Evolutionary conservation across 2,113 vertebrate species (phyloP), one percentile per base, ranked within the genome.

Genomic region (Furnarius figulus): DNA sequence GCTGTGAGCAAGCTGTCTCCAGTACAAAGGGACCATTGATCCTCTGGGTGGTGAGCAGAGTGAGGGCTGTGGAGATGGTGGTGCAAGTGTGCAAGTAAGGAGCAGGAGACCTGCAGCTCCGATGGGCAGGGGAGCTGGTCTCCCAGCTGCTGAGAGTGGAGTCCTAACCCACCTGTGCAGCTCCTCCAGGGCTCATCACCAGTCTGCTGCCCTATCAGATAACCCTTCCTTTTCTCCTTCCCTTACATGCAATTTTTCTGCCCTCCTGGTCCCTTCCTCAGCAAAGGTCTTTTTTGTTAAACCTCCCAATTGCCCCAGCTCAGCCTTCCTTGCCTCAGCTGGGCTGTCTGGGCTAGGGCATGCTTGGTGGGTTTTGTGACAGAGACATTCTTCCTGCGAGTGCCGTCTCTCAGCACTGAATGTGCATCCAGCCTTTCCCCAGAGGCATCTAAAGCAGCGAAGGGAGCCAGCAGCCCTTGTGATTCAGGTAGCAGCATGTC

Each of bases 1-100:
- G 92, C 90, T 58, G 44, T 93, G 90, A 89, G 71, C 76, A 90
- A 88, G 62, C 83, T 87, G 82, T 66, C 92, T 95, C 95, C 53
- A 79, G 49, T 47, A 61, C 85, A 76, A 91, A 87, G 72, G 96
- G 90, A 66, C 95, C 95, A 73, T 71, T 97, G 85, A 89, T 93
- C 70, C 66, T 89, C 86, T 91, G 90, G 92, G 93, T 96, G 93
- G 95, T 97, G 92, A 95, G 95, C 90, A 87, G 75, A 86, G 70
- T 11, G 81, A 94, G 95, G 88, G 95, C 93, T 96, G 93, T 89
- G 90, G 84, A 95, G 93, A 84, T 88, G 93, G 89, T 89, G 90
- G 58, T 85, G 75, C n/a, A 90, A 59, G 89, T 27, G 63, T 79
- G 87, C 76, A 84, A 68, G 68, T 62, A 73, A 91, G 77, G 12